Percentiles rank a stretch among this genome's conserved stretches.
Evolutionary conservation across 1,140 invertebrate genomes (phyloP).

Genomic region (Drosophila nasuta): DNA sequence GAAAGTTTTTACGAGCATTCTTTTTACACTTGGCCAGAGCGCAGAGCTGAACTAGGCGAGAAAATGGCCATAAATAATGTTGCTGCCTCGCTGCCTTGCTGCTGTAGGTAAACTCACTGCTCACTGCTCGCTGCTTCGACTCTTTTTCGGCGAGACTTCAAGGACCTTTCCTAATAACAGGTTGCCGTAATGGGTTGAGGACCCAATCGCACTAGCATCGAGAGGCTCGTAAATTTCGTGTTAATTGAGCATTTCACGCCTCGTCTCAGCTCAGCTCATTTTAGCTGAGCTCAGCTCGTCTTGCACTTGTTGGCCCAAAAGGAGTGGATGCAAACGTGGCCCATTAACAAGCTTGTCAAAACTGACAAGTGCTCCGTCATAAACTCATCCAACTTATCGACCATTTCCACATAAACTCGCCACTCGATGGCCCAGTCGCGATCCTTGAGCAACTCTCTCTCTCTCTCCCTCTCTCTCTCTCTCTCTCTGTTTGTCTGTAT

Average conservation of each 20-base stretch:
- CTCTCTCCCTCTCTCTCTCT: not conserved
- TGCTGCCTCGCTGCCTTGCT: slow-evolving; percentile 42
- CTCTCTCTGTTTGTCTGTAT: too few relatives aligned
- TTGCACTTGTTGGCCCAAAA: slow-evolving; percentile 22
- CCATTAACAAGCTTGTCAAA: slow-evolving; percentile 78
- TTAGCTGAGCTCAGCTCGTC: slow-evolving; percentile 23
- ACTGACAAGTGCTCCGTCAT: slow-evolving; percentile 76
- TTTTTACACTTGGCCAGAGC: slow-evolving; percentile 17
- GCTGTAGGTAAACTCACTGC: slow-evolving; percentile 26
- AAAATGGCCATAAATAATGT: slow-evolving; percentile 61
- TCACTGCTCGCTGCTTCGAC: not conserved
- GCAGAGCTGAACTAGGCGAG: slow-evolving; percentile 37
- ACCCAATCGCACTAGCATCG: slow-evolving; percentile 3
- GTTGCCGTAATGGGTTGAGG: slow-evolving; percentile 63
- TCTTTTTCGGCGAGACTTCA: slow-evolving; percentile 40
- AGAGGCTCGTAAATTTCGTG: slow-evolving; percentile 67
- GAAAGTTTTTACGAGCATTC: slow-evolving; percentile 78
- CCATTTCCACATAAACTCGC: slow-evolving; percentile 53
- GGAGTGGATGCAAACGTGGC: slow-evolving; percentile 39
- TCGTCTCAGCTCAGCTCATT: slow-evolving; percentile 9
- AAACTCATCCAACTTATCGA: slow-evolving; percentile 73
- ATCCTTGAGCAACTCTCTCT: slow-evolving; percentile 23
- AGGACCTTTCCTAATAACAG: slow-evolving; percentile 75
- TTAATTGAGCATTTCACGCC: slow-evolving; percentile 78
- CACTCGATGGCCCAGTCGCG: slow-evolving; percentile 51